Evolutionary conservation across 2,888 invertebrate species (phyloP), one percentile per base, ranked within the genome.

Genomic region (Zhengitettix transpicula): DNA sequence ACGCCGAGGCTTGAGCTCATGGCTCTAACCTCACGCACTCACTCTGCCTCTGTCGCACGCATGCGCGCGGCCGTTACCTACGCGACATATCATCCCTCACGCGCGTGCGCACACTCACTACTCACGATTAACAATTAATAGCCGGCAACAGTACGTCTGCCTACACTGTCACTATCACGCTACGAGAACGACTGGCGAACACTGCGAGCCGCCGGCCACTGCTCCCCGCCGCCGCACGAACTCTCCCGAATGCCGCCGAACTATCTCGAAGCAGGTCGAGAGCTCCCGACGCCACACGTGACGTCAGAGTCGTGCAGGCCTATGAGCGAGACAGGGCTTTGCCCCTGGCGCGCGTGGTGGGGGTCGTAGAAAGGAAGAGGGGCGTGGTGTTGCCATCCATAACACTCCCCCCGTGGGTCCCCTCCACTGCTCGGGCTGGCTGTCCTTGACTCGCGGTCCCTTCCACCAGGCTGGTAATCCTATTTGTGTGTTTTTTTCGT

Each of bases 1-100:
- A 63, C 61, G 42, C 62, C 61, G 14, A 63, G 55, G 28, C 61
- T 60, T 56, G 63, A 62, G 59, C 63, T 65, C 64, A 65, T 65
- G 40, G 55, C 58, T n/a, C 55, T 40, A 12, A 28, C 41, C 28
- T 14, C 11, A 52, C 52, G 52, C 16, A 16, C 16, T 16, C 16
- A 52, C 52, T 15, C 53, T 15, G 53, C 16, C 53, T 11, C 17
- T 12, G 11, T 16, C 15, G 53, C 53, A 14, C 17, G 53, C 16
- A 14, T 17, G 53, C 17, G 12, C 16, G 17, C 53, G 14, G 15
- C 40, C 10, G 40, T 40, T 41, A 40, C 55, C n/a, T 12, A 40
- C 55, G 15, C 55, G 11, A 1, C 11, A 41, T 28, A 28, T 28
- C 28, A 28, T 28, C 28, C 28, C 28, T 28, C 28, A 28, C 28